Evolutionary conservation across 2,113 vertebrate genomes (phyloP).

Genomic region (Circaetus cinerascens): DNA sequence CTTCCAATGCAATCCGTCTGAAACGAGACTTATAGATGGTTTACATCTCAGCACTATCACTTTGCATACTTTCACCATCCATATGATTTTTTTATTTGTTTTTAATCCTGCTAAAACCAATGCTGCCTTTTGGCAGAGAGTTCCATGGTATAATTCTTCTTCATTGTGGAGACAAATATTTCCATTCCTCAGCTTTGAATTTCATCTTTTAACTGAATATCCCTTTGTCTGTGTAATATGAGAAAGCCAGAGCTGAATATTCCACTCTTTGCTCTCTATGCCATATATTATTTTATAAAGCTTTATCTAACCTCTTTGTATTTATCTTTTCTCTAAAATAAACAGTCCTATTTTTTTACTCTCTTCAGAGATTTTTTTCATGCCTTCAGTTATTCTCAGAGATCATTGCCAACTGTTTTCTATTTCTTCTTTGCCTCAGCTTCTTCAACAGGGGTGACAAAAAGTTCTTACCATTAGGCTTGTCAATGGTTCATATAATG

Average conservation of each 20-base stretch:
- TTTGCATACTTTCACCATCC: not conserved
- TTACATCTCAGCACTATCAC: not conserved
- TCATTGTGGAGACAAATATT: slow-evolving; percentile 7
- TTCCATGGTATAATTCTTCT: not conserved
- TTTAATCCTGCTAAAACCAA: not conserved
- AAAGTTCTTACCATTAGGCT: not conserved
- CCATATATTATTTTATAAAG: slow-evolving; percentile 31
- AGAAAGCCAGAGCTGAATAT: slow-evolving; percentile 9
- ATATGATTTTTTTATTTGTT: not conserved
- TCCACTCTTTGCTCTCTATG: not conserved
- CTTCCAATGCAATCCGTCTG: not conserved
- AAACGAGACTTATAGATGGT: not conserved
- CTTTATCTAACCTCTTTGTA: slow-evolving; percentile 16
- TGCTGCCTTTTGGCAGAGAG: not conserved
- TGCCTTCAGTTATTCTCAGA: not conserved
- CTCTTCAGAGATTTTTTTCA: not conserved
- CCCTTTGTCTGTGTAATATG: slow-evolving; percentile 21
- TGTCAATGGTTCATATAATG: not conserved
- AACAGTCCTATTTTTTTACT: not conserved
- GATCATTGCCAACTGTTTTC: not conserved
- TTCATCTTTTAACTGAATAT: slow-evolving; percentile 28
- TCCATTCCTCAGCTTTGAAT: not conserved
- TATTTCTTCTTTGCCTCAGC: not conserved
- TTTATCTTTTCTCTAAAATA: slow-evolving; percentile 42
- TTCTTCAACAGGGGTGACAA: not conserved